Percentiles rank a stretch among this genome's conserved stretches.
phyloP scores from a whole-genome alignment of 2,888 invertebrate genomes.

The Ophion slaviceki region DNA sequence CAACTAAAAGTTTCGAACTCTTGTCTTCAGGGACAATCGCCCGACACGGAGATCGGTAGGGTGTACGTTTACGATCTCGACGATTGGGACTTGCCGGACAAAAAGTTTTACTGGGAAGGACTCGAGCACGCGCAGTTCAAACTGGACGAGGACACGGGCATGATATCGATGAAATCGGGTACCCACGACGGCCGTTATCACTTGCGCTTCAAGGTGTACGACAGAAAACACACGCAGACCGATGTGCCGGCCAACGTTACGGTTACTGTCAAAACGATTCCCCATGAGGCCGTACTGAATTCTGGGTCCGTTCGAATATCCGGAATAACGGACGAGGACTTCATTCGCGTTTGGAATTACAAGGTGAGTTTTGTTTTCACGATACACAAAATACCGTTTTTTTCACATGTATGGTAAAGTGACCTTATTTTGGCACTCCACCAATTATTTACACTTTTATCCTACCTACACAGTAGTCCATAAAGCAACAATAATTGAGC shows the following conservation, averaged over 20 bases:
- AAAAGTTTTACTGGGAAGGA: slow-evolving; percentile 97
- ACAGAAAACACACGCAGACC: slow-evolving; percentile 96
- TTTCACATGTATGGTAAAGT: too few relatives aligned
- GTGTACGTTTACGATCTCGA: slow-evolving; percentile 99
- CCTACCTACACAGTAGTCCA: too few relatives aligned
- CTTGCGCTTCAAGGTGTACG: slow-evolving; percentile 94
- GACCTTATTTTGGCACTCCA: too few relatives aligned
- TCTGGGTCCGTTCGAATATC: slow-evolving; percentile 97
- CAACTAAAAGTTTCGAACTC: not conserved
- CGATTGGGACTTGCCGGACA: slow-evolving; percentile 99
- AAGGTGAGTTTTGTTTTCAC: slow-evolving; percentile 81
- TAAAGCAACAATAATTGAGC: too few relatives aligned
- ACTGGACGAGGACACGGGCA: slow-evolving; percentile 95
- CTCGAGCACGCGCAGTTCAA: slow-evolving; percentile 94
- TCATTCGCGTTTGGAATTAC: slow-evolving; percentile 97
- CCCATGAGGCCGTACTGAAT: slow-evolving; percentile 97
- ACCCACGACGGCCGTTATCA: slow-evolving; percentile 95
- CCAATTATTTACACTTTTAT: too few relatives aligned
- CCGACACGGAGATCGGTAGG: slow-evolving; percentile 95
- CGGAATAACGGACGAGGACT: slow-evolving; percentile 98
- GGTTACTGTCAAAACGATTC: slow-evolving; percentile 96
- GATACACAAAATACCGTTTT: too few relatives aligned
- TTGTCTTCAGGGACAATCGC: slow-evolving; percentile 90
- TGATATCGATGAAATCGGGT: slow-evolving; percentile 97
- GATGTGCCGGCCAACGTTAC: slow-evolving; percentile 98